Base-by-base conservation (phyloP, 2,797 vertebrate species). In the Serranus cabrilla region DNA sequence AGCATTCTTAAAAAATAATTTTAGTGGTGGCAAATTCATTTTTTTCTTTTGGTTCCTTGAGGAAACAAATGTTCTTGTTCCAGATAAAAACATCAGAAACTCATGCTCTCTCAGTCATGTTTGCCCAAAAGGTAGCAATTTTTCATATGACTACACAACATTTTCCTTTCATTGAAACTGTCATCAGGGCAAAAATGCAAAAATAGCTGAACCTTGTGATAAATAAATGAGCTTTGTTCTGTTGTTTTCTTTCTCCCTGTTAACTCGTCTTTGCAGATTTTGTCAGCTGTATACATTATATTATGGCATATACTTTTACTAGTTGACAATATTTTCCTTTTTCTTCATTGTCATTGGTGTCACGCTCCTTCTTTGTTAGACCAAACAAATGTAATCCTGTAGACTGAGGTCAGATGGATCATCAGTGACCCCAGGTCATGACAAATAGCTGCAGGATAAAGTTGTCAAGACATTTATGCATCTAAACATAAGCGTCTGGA, bases 391-490 rank as follows among this genome's bases (percentile, higher is more conserved):
- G 25, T 62, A 58, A 56, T 73, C 64, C 49, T 76, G 40, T 67
- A 75, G 74, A 71, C 71, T 40, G 56, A 62, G 61, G 27, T 83
- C 80, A 69, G 17, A 5, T 21, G 55, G 69, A 74, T 74, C 71
- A 64, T 68, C 58, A 12, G 40, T 74, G 78, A 88, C 79, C 65
- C 68, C 7, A 23, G 55, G 61, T 64, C 34, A 67, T 25, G 10
- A 54, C 25, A 42, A 42, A 43, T 52, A 80, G 17, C 69, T 65
- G 16, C 25, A 70, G 81, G 70, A 76, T 83, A 56, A 83, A 82
- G 66, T 79, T 76, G 77, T 80, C 62, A 45, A 82, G 68, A 84
- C 66, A 39, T 76, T 58, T 76, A 72, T 60, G 34, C 72, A 47
- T 58, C 62, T 57, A 31, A 51, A 55, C 18, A n/a, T 60, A 39